These are phyloP conservation scores for Paramacrobiotus metropolitanus DNA, from an alignment of 1,140 invertebrate genomes.

Conservation along the genomic window DNA sequence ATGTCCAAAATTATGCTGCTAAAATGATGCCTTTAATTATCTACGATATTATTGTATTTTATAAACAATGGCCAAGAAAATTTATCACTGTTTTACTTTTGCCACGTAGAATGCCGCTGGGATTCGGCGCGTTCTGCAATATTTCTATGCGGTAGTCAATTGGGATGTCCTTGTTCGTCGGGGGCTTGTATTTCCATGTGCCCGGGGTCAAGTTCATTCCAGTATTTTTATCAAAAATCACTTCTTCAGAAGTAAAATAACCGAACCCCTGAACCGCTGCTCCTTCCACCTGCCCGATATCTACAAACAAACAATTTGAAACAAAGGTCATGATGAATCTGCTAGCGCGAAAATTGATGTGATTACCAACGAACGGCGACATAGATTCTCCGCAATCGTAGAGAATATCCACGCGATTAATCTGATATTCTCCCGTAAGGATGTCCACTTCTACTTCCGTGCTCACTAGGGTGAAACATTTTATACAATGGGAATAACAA, in stretches of 20 bases:
- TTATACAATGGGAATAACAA: conserved; percentile 13
- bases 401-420: neutral
- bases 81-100: conserved; percentile 36
- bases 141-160: conserved; percentile 53
- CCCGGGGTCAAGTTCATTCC: conserved; percentile 43
- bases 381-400: neutral
- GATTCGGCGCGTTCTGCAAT: conserved; percentile 39
- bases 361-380: neutral
- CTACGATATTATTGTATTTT: neutral
- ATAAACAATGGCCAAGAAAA: neutral
- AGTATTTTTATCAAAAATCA: conserved; percentile 37
- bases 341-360: no score
- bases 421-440: conserved; percentile 1
- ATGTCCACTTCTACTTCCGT: neutral
- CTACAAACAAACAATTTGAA: neutral
- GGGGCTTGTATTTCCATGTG: conserved; percentile 56
- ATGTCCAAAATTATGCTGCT: neutral
- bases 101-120: conserved; percentile 42
- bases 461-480: neutral
- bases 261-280: conserved; percentile 65
- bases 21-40: neutral
- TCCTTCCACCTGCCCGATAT: conserved; percentile 66
- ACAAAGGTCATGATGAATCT: neutral
- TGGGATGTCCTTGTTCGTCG: conserved; percentile 57
- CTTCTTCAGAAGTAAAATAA: conserved; percentile 47